Percentiles rank a stretch among this genome's conserved stretches.
Conservation (phyloP, 2,888 invertebrate species). For the Lochmaea crataegi region DNA sequence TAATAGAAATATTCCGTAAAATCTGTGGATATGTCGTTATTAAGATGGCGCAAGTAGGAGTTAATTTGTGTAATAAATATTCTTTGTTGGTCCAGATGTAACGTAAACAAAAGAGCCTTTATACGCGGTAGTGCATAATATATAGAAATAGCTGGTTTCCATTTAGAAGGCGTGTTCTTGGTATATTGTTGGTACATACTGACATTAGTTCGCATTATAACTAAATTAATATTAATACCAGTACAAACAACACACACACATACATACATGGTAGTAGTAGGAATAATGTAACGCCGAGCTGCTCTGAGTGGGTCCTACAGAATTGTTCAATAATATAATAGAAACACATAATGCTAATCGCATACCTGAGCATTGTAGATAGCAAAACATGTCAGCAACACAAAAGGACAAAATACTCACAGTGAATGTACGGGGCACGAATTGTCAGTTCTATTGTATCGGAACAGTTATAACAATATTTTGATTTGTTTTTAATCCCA, state of each 20-base stretch:
- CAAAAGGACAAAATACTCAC: conserved; percentile 50
- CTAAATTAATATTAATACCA: conserved; percentile 55
- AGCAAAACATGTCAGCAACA: conserved; percentile 47
- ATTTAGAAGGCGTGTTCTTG: conserved; percentile 48
- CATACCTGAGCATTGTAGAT: conserved; percentile 52
- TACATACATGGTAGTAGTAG: conserved; percentile 18
- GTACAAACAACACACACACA: conserved; percentile 43
- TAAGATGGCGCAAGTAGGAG: no score
- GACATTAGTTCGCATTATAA: conserved; percentile 50
- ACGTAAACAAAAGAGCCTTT: conserved; percentile 40
- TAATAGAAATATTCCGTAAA: no score
- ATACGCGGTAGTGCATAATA: conserved; percentile 43
- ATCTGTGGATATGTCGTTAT: no score
- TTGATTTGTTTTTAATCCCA: conserved; percentile 57
- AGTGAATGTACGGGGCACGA: conserved; percentile 41
- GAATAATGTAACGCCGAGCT: conserved; percentile 24
- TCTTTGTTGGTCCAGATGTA: conserved; percentile 23
- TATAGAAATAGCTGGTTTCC: conserved; percentile 46
- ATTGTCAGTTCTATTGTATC: conserved; percentile 50
- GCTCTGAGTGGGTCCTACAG: conserved; percentile 37
- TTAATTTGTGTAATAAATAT: background rate
- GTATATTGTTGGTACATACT: conserved; percentile 30
- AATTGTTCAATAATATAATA: conserved; percentile 49
- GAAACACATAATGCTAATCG: conserved; percentile 47
- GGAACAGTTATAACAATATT: conserved; percentile 54